phyloP scores from a whole-genome alignment of 2,797 vertebrate genomes.

The Rhodeus uyekii region DNA sequence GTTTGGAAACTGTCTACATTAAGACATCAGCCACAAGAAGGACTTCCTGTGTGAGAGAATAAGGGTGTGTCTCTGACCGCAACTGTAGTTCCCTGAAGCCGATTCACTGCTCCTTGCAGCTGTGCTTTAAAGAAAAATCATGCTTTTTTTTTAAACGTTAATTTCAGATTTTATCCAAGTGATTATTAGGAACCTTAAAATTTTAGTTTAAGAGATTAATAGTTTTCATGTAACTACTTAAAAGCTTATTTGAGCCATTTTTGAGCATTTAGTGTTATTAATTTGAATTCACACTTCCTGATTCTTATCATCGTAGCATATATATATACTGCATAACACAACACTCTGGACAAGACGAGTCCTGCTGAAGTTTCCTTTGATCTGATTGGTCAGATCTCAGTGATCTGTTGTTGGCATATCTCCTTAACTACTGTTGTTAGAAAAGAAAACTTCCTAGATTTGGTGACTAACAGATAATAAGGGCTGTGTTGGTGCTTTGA shows the following conservation, averaged over 20 bases:
- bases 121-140: not conserved
- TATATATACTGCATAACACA: not conserved
- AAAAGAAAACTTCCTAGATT: slow-evolving; percentile 1
- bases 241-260: not conserved
- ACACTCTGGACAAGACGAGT: not conserved
- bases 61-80: slow-evolving; percentile 44
- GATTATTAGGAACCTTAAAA: not conserved
- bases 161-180: not conserved
- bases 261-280: not conserved
- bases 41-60: slow-evolving; percentile 59
- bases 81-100: slow-evolving; percentile 57
- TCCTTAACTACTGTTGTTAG: not conserved
- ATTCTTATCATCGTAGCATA: not conserved
- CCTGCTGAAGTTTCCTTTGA: not conserved
- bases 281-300: not conserved
- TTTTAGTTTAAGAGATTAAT: not conserved
- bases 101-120: not conserved
- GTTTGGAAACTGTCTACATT: slow-evolving; percentile 9
- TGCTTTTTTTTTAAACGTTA: not conserved
- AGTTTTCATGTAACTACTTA: not conserved
- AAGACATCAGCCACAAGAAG: slow-evolving; percentile 46
- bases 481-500: not conserved
- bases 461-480: not conserved
- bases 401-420: not conserved
- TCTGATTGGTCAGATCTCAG: not conserved